phyloP scores from a whole-genome alignment of 2,888 invertebrate species.

The Hermaeophaga mercurialis region DNA sequence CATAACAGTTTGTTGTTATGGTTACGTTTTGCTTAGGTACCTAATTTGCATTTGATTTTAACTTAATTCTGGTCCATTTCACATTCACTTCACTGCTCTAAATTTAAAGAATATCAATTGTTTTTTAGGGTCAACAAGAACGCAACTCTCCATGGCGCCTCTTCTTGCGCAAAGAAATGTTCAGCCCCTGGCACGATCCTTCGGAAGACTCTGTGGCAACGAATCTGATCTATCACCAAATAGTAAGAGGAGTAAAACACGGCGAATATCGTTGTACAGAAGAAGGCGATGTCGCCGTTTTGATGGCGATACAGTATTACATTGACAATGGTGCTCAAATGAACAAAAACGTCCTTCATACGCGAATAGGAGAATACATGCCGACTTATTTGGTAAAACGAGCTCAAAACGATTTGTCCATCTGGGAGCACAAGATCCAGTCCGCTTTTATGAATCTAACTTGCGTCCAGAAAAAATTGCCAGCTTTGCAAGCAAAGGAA shows the following conservation, averaged over 20 bases:
- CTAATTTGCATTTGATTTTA: too few species aligned
- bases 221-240: conserved; percentile 87
- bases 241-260: conserved; percentile 80
- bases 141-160: conserved; percentile 87
- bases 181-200: conserved; percentile 92
- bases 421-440: conserved; percentile 75
- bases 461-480: conserved; percentile 70
- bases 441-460: conserved; percentile 74
- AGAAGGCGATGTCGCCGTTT: conserved; percentile 85
- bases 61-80: too few species aligned
- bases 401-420: conserved; percentile 56
- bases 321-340: conserved; percentile 76
- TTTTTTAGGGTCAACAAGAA: conserved; percentile 73
- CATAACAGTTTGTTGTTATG: too few species aligned
- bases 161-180: conserved; percentile 88
- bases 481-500: conserved; percentile 77
- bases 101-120: not conserved
- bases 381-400: conserved; percentile 72
- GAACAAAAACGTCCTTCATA: conserved; percentile 68
- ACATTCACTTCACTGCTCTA: too few species aligned
- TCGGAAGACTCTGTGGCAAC: conserved; percentile 80
- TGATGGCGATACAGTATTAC: conserved; percentile 90
- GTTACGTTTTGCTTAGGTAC: too few species aligned
- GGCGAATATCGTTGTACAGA: conserved; percentile 88
- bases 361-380: conserved; percentile 77